Evolutionary conservation across 2,888 invertebrate species (phyloP).

Genomic region (Chymomyza caudatula): DNA sequence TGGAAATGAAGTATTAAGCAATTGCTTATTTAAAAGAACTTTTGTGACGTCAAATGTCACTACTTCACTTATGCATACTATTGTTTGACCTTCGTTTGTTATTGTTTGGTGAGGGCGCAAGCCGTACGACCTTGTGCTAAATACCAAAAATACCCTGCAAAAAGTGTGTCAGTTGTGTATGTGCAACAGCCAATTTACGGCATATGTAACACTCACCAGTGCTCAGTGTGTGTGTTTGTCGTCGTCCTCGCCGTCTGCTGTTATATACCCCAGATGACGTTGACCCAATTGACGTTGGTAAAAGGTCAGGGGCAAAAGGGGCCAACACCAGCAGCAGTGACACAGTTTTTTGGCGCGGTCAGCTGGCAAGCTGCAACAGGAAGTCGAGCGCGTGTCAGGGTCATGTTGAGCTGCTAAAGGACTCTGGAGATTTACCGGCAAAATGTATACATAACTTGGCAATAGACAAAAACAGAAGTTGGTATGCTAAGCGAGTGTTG

Average conservation of each 20-base stretch:
- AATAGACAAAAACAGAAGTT: background rate
- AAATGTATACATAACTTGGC: background rate
- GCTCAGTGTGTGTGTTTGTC: background rate
- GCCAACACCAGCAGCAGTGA: slow-evolving; percentile 13
- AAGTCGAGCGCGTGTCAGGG: slow-evolving; percentile 29
- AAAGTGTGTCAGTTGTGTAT: slow-evolving; percentile 1
- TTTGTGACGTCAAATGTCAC: background rate
- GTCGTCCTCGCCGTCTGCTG: background rate
- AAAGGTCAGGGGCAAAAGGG: slow-evolving; percentile 27
- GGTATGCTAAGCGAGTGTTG: too few relatives aligned
- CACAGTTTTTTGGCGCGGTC: slow-evolving; percentile 22
- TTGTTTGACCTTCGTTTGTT: background rate
- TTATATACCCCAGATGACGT: slow-evolving; percentile 1
- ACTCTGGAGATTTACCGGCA: background rate
- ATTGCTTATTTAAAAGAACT: background rate
- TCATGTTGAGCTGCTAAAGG: slow-evolving; percentile 8
- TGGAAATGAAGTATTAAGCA: background rate
- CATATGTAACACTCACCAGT: background rate
- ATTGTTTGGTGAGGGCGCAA: background rate
- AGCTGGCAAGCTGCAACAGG: background rate
- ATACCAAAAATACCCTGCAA: background rate
- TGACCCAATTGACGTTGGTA: slow-evolving; percentile 41
- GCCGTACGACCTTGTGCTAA: background rate
- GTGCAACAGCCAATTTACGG: background rate
- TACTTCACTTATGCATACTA: background rate